These are phyloP conservation scores for Pyrrhosoma nymphula DNA, from an alignment of 2,888 invertebrate genomes.

Conservation along the genomic window DNA sequence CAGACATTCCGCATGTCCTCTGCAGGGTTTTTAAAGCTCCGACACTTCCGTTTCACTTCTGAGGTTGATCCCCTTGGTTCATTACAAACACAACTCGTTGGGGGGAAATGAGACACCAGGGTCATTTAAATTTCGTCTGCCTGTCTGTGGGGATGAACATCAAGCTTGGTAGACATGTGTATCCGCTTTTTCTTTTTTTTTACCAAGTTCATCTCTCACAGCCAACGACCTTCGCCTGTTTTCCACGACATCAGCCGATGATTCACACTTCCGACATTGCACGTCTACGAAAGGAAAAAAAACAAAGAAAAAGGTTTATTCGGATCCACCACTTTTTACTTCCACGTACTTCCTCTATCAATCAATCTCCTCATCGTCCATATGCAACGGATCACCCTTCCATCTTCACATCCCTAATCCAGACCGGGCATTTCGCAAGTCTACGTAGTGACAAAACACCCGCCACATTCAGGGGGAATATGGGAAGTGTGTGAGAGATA, in stretches of 20 bases:
- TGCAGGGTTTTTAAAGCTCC: not conserved
- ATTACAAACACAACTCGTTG: not conserved
- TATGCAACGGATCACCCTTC: not conserved
- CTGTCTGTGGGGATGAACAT: not conserved
- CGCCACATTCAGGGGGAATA: not conserved
- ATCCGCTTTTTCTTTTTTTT: not conserved
- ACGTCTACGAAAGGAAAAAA: not conserved
- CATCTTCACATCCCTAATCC: not conserved
- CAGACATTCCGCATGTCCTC: constrained; percentile 3
- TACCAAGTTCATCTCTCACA: not conserved
- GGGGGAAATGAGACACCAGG: constrained; percentile 13
- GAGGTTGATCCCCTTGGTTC: constrained; percentile 1
- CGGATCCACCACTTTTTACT: not conserved
- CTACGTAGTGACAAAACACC: not conserved
- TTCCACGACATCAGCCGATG: not conserved
- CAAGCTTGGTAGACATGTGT: not conserved
- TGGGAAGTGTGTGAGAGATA: not conserved
- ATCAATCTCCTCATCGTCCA: not conserved
- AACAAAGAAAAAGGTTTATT: not conserved
- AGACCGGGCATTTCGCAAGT: not conserved
- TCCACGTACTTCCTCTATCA: not conserved
- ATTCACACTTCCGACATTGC: constrained; percentile 9
- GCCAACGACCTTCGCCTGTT: not conserved
- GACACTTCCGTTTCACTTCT: not conserved
- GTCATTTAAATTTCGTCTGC: constrained; percentile 22